phyloP scores from a whole-genome alignment of 2,888 invertebrate genomes.

The Lithophane semibrunnea region DNA sequence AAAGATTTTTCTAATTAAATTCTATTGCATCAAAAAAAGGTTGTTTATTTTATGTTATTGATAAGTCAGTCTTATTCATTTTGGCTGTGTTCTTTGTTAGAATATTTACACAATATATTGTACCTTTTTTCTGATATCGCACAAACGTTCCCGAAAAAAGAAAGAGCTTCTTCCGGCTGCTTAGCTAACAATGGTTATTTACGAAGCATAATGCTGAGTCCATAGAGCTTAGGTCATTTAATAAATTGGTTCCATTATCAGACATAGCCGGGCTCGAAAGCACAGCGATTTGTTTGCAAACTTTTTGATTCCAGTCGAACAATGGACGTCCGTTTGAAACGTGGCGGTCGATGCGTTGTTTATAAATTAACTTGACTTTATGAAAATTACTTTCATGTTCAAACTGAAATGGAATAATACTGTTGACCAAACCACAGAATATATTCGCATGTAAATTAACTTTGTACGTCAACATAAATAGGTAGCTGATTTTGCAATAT shows the following conservation, averaged over 20 bases:
- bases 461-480: neutral
- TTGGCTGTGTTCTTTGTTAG: too few relatives aligned
- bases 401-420: slow-evolving; percentile 4
- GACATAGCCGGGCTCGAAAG: slow-evolving; percentile 68
- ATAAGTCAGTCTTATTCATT: neutral
- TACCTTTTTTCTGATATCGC: neutral
- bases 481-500: neutral
- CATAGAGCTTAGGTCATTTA: slow-evolving; percentile 66
- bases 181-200: slow-evolving; percentile 41
- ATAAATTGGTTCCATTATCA: slow-evolving; percentile 74
- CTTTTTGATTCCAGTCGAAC: slow-evolving; percentile 70
- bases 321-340: slow-evolving; percentile 40
- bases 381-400: slow-evolving; percentile 8
- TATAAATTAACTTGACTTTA: slow-evolving; percentile 33
- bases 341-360: slow-evolving; percentile 26
- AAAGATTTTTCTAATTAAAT: neutral
- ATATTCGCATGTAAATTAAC: neutral
- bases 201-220: slow-evolving; percentile 49
- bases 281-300: slow-evolving; percentile 71
- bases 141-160: slow-evolving; percentile 5
- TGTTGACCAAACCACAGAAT: neutral
- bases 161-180: neutral
- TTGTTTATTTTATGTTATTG: neutral
- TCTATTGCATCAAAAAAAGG: neutral
- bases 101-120: too few relatives aligned